phyloP scores from a whole-genome alignment of 2,888 invertebrate species.

The Rhimphoctona megacephalus region DNA sequence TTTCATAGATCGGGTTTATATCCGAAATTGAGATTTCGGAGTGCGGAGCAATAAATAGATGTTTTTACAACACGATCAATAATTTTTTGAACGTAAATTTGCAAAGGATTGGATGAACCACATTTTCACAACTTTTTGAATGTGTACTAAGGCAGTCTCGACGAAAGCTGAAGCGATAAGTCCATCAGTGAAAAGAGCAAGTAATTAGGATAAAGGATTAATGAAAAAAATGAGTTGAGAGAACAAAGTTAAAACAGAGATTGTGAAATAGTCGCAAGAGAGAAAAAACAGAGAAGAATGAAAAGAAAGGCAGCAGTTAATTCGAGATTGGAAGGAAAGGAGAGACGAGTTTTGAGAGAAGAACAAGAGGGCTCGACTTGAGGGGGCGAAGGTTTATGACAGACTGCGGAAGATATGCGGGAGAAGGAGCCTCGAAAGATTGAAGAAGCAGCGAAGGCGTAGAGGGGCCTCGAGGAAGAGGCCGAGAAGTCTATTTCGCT shows the following conservation, averaged over 20 bases:
- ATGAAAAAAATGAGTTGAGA: slow-evolving; percentile 28
- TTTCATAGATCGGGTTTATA: neutral
- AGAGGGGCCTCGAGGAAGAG: slow-evolving; percentile 14
- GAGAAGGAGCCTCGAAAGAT: slow-evolving; percentile 9
- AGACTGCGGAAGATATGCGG: slow-evolving; percentile 22
- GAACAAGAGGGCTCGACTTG: slow-evolving; percentile 60
- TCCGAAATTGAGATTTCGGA: neutral
- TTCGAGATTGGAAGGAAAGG: slow-evolving; percentile 38
- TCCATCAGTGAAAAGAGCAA: neutral
- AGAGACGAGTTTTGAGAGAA: slow-evolving; percentile 34
- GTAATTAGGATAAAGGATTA: slow-evolving; percentile 10
- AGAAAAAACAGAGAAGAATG: slow-evolving; percentile 42
- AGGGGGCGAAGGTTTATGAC: slow-evolving; percentile 62
- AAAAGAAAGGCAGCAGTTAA: slow-evolving; percentile 5
- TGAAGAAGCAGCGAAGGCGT: neutral
- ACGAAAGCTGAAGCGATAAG: neutral
- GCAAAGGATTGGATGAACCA: neutral
- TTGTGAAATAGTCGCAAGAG: slow-evolving; percentile 32
- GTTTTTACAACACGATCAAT: neutral
- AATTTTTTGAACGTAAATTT: neutral
- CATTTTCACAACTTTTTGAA: neutral
- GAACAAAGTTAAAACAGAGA: slow-evolving; percentile 41
- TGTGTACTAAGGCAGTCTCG: neutral
- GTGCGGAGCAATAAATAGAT: neutral
- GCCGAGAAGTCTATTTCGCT: slow-evolving; percentile 63